Evolutionary conservation across 2,113 vertebrate genomes (phyloP).

Genomic region (Bettongia penicillata): DNA sequence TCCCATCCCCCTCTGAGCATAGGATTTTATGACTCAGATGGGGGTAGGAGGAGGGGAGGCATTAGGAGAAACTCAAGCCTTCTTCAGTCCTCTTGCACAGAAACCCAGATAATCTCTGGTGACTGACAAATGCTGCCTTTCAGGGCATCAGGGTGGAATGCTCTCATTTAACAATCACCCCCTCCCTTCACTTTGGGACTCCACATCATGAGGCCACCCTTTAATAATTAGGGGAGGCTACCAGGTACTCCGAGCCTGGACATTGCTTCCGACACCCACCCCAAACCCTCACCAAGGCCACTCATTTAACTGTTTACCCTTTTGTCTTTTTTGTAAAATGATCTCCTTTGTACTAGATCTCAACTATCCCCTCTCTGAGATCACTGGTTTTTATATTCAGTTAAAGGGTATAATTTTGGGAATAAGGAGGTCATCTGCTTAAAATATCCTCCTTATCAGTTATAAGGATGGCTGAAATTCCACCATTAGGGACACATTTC

Average conservation of each 20-base stretch:
- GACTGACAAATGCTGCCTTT: background rate
- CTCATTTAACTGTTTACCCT: background rate
- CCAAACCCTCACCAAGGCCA: background rate
- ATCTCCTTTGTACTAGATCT: background rate
- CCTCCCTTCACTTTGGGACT: background rate
- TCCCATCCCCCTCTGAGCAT: background rate
- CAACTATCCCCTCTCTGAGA: background rate
- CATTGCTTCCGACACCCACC: background rate
- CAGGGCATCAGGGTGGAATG: background rate
- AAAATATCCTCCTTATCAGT: background rate
- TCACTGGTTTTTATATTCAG: background rate
- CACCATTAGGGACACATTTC: background rate
- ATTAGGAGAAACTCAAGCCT: background rate
- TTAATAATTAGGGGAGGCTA: background rate
- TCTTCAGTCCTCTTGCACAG: background rate
- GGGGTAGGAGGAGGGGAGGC: background rate
- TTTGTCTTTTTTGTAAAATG: background rate
- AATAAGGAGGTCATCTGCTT: background rate
- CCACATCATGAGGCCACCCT: background rate
- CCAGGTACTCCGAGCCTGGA: background rate
- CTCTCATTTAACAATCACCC: background rate
- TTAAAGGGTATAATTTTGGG: background rate
- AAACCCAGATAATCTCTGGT: background rate
- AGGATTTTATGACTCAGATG: background rate
- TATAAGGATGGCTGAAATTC: background rate